Evolutionary conservation across 2,888 invertebrate species (phyloP).

Genomic region (Drosophila niveifrons): DNA sequence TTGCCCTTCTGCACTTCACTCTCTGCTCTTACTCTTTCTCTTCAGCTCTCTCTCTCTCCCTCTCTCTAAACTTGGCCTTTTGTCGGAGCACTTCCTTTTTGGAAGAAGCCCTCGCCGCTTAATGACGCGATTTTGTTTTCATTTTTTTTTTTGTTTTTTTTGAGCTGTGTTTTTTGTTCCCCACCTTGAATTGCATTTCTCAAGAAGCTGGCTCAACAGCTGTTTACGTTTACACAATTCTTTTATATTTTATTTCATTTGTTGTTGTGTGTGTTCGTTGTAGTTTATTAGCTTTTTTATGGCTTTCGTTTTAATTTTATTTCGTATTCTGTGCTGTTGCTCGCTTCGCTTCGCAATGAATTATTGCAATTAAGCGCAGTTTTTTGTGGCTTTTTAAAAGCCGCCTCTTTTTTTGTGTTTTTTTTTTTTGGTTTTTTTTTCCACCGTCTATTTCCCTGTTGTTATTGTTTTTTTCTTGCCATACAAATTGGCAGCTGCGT

Average conservation of each 20-base stretch:
- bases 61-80: conserved; percentile 37
- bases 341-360: conserved; percentile 67
- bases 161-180: neutral
- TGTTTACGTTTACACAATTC: conserved; percentile 71
- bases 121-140: conserved; percentile 60
- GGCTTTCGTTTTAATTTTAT: conserved; percentile 64
- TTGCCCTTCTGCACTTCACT: conserved; percentile 8
- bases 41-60: neutral
- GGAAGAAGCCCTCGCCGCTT: conserved; percentile 37
- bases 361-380: conserved; percentile 78
- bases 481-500: conserved; percentile 50
- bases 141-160: conserved; percentile 21
- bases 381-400: conserved; percentile 72
- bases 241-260: conserved; percentile 31
- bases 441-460: neutral
- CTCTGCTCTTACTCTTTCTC: neutral
- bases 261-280: conserved; percentile 25
- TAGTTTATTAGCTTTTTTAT: conserved; percentile 73
- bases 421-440: conserved; percentile 7
- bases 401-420: conserved; percentile 51
- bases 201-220: conserved; percentile 60
- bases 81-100: conserved; percentile 44
- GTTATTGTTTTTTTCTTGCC: neutral
- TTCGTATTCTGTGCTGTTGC: conserved; percentile 35
- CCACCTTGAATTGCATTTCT: conserved; percentile 38